Evolutionary conservation across 2,888 invertebrate species (phyloP).

Genomic region (Diaperis boleti): DNA sequence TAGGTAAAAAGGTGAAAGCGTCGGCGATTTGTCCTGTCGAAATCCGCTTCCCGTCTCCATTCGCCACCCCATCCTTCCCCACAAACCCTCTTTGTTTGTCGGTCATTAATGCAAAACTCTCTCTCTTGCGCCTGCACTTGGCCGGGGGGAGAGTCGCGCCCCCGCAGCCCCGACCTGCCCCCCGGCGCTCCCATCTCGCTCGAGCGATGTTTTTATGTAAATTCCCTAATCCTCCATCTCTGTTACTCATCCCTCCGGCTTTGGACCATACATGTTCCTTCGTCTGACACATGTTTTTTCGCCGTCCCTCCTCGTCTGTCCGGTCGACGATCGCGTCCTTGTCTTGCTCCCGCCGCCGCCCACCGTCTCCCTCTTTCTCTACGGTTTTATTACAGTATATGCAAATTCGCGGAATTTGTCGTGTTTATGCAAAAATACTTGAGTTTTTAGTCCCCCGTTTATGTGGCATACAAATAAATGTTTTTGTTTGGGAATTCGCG

Average conservation of each 20-base stretch:
- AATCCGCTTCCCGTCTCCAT: conserved; percentile 44
- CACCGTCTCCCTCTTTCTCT: conserved; percentile 26
- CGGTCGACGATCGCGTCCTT: conserved; percentile 34
- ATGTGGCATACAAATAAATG: conserved; percentile 59
- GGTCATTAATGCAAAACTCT: conserved; percentile 59
- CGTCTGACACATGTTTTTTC: conserved; percentile 63
- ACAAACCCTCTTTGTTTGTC: conserved; percentile 56
- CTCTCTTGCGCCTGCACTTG: conserved; percentile 57
- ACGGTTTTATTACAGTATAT: conserved; percentile 58
- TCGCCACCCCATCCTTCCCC: conserved; percentile 49
- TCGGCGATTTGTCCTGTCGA: conserved; percentile 21
- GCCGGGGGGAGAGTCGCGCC: conserved; percentile 46
- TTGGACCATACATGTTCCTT: conserved; percentile 57
- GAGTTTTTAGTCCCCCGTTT: conserved; percentile 58
- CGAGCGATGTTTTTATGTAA: conserved; percentile 56
- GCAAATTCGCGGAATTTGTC: conserved; percentile 63
- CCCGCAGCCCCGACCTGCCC: conserved; percentile 48
- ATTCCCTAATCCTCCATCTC: conserved; percentile 57
- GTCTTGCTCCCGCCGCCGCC: conserved; percentile 31
- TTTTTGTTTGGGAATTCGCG: conserved; percentile 59
- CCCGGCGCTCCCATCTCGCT: conserved; percentile 47
- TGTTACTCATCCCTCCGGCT: conserved; percentile 58
- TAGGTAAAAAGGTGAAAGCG: conserved; percentile 22
- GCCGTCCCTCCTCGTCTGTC: conserved; percentile 53
- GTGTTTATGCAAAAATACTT: conserved; percentile 64